Evolutionary conservation across 2,113 vertebrate species (phyloP), one percentile per base, ranked within the genome.

Genomic region (Todiramphus chloris): DNA sequence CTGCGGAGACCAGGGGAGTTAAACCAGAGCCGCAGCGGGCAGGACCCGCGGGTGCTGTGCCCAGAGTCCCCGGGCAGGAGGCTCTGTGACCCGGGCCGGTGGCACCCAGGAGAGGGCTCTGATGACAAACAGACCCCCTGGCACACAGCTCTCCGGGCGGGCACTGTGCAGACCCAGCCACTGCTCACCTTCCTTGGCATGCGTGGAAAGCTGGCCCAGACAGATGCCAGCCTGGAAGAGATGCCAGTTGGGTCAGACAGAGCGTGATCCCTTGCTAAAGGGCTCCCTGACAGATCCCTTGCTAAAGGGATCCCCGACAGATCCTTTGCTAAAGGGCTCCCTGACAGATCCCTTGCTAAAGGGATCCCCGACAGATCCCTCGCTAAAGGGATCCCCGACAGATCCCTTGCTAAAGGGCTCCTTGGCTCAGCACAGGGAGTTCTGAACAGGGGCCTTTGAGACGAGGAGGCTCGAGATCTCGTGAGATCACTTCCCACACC

Each of bases 1-100:
- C 99, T 99, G 98, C 30, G 51, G 91, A 94, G 87, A 97, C 74
- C 5, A 5, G 64, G 93, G 62, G 62, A 27, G 51, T 95, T 15
- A 90, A 58, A 30, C 5, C 0, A 3, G 37, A 37, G 13, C 23
- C n/a, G 19, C 51, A 9, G 21, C 0, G 28, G 0, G 14, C 48
- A 25, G 68, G 50, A 58, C 30, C 43, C 24, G 62, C 30, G 9
- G 31, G 28, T 10, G 48, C 70, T 21, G 28, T 18, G 23, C 5
- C n/a, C 59, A 16, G 23, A 67, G 69, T 19, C 60, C 17, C 1
- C 33, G 0, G 28, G 56, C 44, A 14, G 14, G 35, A 16, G 37
- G 25, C 37, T 43, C 72, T 20, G 70, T 27, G 51, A 33, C 53
- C n/a, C 20, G 13, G 73, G 18, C 7, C 1, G 7, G 6, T 8